Evolutionary conservation across 2,797 vertebrate genomes (phyloP), one percentile per base, ranked within the genome.

Genomic region (Anableps anableps): DNA sequence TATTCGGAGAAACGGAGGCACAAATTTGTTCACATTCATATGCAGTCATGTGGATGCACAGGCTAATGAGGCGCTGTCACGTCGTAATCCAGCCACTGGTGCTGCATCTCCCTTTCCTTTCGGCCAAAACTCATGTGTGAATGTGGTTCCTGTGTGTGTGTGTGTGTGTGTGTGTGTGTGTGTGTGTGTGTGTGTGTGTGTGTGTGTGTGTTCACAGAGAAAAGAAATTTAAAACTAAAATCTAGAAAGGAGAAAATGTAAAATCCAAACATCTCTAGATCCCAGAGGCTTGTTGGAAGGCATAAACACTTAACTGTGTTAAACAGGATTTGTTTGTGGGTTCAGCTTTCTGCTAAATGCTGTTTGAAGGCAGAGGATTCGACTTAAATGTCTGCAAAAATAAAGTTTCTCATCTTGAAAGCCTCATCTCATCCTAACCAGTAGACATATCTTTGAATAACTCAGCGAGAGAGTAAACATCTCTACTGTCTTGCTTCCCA

Each of bases 31-130:
- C 47, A 83, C 43, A 41, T 34, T 51, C 17, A 51, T 45, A 72
- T 45, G 47, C 68, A 2, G 41, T 36, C 29, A 70, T 34, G 53
- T 11, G 75, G 29, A 58, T 50, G 50, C n/a, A 62, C 53, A 77
- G 62, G 36, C 29, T 90, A 88, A 92, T 91, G 7, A 64, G 55
- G 75, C 21, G 55, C 68, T 92, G 84, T 88, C 85, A 83, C 43
- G 62, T 34, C 50, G 0, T 79, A 50, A 80, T 90, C 87, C 89
- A 85, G 84, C 87, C 84, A 80, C 53, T 75, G 72, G 16, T 41
- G 82, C 17, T 83, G 45, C 13, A 0, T 53, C 72, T 62, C 29
- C 64, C 31, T 76, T 78, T 71, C 50, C 36, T 48, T 64, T 26
- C 76, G 10, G 41, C 34, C 16, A 51, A 14, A 45, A 26, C 9